These are phyloP conservation scores for Octodonta nipae DNA, from an alignment of 2,888 invertebrate genomes.

Conservation along the genomic window DNA sequence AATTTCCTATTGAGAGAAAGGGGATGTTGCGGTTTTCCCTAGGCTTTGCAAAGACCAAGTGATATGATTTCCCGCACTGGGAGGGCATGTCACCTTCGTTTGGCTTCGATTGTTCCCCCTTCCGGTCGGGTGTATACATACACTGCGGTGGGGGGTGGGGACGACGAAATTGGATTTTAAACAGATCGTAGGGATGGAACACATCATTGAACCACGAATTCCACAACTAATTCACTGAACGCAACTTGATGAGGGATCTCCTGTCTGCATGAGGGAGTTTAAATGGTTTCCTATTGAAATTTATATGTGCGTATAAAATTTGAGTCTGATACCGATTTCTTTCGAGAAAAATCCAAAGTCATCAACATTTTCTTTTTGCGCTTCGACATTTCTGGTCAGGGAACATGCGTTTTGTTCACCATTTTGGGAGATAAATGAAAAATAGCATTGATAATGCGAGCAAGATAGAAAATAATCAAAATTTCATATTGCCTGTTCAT, in stretches of 20 bases:
- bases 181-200: constrained; percentile 23
- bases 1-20: constrained; percentile 5
- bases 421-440: no score
- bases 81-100: constrained; percentile 32
- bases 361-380: no score
- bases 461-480: no score
- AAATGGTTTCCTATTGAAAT: neutral
- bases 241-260: constrained; percentile 3
- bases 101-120: constrained; percentile 32
- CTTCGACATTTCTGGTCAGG: no score
- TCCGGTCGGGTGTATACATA: constrained; percentile 13
- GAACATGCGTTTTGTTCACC: no score
- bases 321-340: no score
- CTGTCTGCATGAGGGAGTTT: neutral
- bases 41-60: constrained; percentile 15
- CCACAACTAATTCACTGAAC: constrained; percentile 7
- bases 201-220: constrained; percentile 15
- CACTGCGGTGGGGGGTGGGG: constrained; percentile 6
- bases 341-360: no score
- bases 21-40: constrained; percentile 18
- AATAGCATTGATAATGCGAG: no score
- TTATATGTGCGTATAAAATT: no score
- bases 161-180: constrained; percentile 30
- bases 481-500: no score
- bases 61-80: constrained; percentile 16